phyloP scores from a whole-genome alignment of 2,888 invertebrate species.

The Stictocephala bisonia region DNA sequence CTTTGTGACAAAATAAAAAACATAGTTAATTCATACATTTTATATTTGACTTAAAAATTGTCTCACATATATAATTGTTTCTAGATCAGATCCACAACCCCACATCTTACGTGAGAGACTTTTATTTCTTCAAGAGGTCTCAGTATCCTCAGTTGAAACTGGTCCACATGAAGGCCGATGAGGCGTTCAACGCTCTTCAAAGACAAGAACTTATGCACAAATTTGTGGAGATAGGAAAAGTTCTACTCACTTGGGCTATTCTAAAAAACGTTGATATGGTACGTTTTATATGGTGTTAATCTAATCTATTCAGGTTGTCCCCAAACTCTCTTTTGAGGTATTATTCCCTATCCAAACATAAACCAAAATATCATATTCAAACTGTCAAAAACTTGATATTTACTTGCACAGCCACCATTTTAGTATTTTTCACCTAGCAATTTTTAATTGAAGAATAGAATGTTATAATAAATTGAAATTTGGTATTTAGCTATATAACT shows the following conservation, averaged over 20 bases:
- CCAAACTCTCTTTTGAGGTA: neutral
- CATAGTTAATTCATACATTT: no score
- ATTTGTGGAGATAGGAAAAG: constrained; percentile 98
- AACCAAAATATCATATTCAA: constrained; percentile 2
- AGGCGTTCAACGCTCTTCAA: constrained; percentile 90
- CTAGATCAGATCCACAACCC: constrained; percentile 97
- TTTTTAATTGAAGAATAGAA: no score
- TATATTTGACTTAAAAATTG: no score
- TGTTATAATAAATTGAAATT: no score
- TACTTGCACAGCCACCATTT: no score
- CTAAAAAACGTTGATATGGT: constrained; percentile 93
- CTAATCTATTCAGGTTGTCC: neutral
- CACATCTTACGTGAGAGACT: constrained; percentile 94
- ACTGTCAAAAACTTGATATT: no score
- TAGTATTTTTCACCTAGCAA: no score
- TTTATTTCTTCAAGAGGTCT: constrained; percentile 94
- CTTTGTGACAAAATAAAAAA: no score
- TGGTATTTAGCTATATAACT: no score
- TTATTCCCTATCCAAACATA: neutral
- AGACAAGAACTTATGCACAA: constrained; percentile 92
- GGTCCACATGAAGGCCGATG: constrained; percentile 91
- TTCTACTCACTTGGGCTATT: constrained; percentile 90
- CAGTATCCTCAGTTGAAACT: constrained; percentile 97
- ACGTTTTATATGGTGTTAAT: constrained; percentile 44
- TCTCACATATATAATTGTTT: no score